These are phyloP conservation scores for Athalia cordata DNA, from an alignment of 2,888 invertebrate genomes.

Conservation along the genomic window DNA sequence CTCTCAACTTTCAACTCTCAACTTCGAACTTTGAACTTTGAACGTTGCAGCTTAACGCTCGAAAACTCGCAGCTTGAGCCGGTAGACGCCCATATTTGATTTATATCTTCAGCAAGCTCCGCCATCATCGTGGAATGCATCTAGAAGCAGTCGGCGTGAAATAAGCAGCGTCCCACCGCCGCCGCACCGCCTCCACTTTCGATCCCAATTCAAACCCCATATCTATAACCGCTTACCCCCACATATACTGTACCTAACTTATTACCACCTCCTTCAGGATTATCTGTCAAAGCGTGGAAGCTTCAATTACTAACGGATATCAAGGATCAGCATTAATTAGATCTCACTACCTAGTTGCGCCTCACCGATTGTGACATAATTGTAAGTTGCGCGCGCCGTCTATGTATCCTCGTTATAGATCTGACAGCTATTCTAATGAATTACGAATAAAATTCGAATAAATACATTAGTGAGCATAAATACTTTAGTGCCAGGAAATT, in stretches of 20 bases:
- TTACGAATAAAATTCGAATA: too few species aligned
- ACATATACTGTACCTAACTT: neutral
- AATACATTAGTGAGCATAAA: too few species aligned
- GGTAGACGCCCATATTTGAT: conserved; percentile 45
- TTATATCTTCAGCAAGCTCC: conserved; percentile 38
- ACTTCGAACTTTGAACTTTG: conserved; percentile 42
- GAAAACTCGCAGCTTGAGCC: conserved; percentile 40
- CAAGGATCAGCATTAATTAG: conserved; percentile 43
- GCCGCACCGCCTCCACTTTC: neutral
- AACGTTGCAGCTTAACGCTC: conserved; percentile 42
- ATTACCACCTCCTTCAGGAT: conserved; percentile 26
- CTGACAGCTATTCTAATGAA: too few species aligned
- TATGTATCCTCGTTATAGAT: neutral
- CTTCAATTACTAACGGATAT: conserved; percentile 28
- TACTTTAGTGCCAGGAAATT: too few species aligned
- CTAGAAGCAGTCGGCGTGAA: conserved; percentile 64
- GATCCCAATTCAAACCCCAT: neutral
- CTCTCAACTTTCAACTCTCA: conserved; percentile 41
- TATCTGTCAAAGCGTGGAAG: conserved; percentile 43
- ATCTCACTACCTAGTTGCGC: conserved; percentile 14
- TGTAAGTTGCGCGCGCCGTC: conserved; percentile 17
- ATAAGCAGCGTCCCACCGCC: conserved; percentile 50
- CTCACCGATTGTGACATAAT: conserved; percentile 5
- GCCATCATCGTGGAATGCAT: conserved; percentile 55
- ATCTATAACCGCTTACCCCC: neutral